phyloP scores from a whole-genome alignment of 2,113 vertebrate species.

The Macrotis lagotis region DNA sequence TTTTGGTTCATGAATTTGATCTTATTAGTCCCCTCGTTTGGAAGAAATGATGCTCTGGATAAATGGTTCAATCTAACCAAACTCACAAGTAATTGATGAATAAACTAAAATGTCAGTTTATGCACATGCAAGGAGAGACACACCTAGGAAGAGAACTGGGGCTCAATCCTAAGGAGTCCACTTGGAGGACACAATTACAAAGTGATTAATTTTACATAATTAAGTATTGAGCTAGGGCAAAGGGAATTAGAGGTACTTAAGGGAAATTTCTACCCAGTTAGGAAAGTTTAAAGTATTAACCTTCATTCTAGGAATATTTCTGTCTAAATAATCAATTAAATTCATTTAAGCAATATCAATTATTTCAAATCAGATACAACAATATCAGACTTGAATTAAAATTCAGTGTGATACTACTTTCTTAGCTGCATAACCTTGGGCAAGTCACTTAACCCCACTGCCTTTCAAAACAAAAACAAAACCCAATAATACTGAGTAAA shows the following conservation, averaged over 20 bases:
- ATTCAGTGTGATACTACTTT: no score
- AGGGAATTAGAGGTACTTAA: not conserved
- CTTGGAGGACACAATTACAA: not conserved
- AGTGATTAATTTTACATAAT: not conserved
- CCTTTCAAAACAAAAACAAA: no score
- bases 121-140: not conserved
- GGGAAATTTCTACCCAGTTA: not conserved
- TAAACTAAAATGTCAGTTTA: not conserved
- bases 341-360: not conserved
- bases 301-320: not conserved
- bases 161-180: not conserved
- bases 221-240: not conserved
- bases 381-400: no score
- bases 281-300: not conserved
- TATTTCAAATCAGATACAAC: not conserved
- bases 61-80: not conserved
- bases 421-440: no score
- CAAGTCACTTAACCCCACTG: no score
- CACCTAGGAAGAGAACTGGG: not conserved
- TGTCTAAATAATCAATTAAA: not conserved
- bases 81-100: not conserved
- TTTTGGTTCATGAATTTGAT: not conserved
- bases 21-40: not conserved
- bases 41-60: not conserved
- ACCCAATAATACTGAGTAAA: not conserved